A percentile compares a stretch with the other conserved stretches of the same genome.
Conservation (phyloP, 2,888 invertebrate genomes). For the Pheosia tremula region DNA sequence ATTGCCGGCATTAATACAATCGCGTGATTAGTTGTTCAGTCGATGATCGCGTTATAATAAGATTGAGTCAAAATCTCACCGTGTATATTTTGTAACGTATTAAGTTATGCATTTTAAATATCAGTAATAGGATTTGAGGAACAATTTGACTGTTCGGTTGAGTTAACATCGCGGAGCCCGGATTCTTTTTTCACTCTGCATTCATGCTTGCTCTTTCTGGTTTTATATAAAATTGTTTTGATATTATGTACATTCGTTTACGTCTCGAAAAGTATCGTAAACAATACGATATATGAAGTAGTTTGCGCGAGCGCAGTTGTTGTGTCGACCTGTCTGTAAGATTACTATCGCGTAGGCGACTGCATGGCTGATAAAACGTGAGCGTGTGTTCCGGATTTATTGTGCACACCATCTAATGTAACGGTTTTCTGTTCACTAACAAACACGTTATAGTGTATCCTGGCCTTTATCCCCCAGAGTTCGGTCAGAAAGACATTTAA, state of each 20-base stretch:
- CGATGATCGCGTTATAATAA: not conserved
- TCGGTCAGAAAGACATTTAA: too few relatives aligned
- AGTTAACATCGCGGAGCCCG: too few relatives aligned
- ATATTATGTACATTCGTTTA: not conserved
- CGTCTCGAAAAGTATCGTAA: not conserved
- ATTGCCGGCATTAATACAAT: too few relatives aligned
- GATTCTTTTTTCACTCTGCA: not conserved
- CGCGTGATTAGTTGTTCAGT: not conserved
- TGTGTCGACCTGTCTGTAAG: not conserved
- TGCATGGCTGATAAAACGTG: slow-evolving; percentile 9
- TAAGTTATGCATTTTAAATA: too few relatives aligned
- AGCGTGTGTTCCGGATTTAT: not conserved
- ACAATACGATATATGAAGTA: not conserved
- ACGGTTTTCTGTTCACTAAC: too few relatives aligned
- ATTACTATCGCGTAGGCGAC: slow-evolving; percentile 8
- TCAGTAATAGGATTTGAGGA: too few relatives aligned
- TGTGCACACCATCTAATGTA: not conserved
- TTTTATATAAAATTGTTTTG: not conserved
- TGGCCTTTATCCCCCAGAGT: too few relatives aligned
- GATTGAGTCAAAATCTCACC: too few relatives aligned
- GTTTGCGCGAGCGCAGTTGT: not conserved
- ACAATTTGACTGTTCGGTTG: too few relatives aligned
- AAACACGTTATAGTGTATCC: not conserved
- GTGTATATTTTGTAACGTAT: too few relatives aligned
- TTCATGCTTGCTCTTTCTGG: not conserved